Conservation (phyloP, 2,888 invertebrate genomes). For the Smittia sp. region DNA sequence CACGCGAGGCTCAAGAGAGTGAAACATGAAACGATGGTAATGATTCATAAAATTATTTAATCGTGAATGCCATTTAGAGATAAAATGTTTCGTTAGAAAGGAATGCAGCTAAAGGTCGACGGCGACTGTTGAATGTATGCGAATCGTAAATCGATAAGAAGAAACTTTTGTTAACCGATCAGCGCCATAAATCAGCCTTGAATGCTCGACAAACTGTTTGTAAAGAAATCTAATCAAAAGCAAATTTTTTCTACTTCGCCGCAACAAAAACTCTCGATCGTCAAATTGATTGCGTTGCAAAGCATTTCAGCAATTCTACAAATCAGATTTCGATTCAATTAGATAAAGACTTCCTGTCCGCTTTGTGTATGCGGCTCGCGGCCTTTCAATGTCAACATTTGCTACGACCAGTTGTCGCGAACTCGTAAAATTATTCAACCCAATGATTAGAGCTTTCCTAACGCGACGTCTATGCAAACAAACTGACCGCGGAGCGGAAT, state of each 20-base stretch:
- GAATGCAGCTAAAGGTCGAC: too few species aligned
- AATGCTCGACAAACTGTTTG: too few species aligned
- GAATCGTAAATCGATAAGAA: too few species aligned
- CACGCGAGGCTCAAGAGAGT: too few species aligned
- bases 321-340: neutral
- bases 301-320: neutral
- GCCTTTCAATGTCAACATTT: conserved; percentile 2
- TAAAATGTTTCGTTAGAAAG: too few species aligned
- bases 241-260: neutral
- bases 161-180: too few species aligned
- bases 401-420: neutral
- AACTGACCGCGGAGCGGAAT: neutral
- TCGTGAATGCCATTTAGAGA: too few species aligned
- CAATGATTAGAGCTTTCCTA: neutral
- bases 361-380: neutral
- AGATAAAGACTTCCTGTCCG: conserved; percentile 12
- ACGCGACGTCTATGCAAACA: neutral
- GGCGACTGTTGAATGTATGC: too few species aligned
- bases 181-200: too few species aligned
- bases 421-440: neutral
- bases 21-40: too few species aligned
- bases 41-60: too few species aligned
- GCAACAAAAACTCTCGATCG: neutral
- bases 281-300: neutral
- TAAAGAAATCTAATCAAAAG: too few species aligned